These are phyloP conservation scores for Lasioglossum marginatum DNA, from an alignment of 2,888 invertebrate species.

Conservation along the genomic window DNA sequence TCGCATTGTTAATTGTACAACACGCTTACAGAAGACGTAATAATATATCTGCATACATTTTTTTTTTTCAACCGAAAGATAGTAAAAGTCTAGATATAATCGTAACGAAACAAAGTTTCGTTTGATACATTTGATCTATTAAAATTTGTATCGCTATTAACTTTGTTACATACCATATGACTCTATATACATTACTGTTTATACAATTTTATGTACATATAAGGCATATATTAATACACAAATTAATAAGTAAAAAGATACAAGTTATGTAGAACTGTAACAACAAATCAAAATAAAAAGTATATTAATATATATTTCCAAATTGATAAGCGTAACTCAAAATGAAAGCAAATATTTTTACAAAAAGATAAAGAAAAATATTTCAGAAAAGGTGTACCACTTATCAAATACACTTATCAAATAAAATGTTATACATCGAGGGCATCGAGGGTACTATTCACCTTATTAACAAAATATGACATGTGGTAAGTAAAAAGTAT, in stretches of 20 bases:
- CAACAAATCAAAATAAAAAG: conserved; percentile 20
- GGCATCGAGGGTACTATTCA: not conserved
- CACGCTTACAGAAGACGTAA: conserved; percentile 25
- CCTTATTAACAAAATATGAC: conserved; percentile 5
- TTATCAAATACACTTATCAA: conserved; percentile 8
- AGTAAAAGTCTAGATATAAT: conserved; percentile 27
- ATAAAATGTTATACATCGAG: not conserved
- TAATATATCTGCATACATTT: conserved; percentile 29
- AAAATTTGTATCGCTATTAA: conserved; percentile 29
- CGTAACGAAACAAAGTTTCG: conserved; percentile 35
- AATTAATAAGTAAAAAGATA: conserved; percentile 21
- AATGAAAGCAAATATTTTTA: conserved; percentile 6
- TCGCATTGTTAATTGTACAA: conserved; percentile 20
- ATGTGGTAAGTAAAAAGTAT: conserved; percentile 11
- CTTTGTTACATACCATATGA: conserved; percentile 41
- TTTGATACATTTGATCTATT: conserved; percentile 13
- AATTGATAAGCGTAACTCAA: conserved; percentile 14
- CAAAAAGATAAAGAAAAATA: conserved; percentile 13
- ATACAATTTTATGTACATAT: conserved; percentile 66
- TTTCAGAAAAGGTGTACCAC: not conserved
- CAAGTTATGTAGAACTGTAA: conserved; percentile 1
- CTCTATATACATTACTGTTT: conserved; percentile 63
- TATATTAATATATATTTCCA: not conserved
- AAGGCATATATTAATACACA: conserved; percentile 50
- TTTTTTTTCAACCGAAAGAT: conserved; percentile 29